phyloP scores from a whole-genome alignment of 2,888 invertebrate species.

The Caenorhabditis auriculariae region DNA sequence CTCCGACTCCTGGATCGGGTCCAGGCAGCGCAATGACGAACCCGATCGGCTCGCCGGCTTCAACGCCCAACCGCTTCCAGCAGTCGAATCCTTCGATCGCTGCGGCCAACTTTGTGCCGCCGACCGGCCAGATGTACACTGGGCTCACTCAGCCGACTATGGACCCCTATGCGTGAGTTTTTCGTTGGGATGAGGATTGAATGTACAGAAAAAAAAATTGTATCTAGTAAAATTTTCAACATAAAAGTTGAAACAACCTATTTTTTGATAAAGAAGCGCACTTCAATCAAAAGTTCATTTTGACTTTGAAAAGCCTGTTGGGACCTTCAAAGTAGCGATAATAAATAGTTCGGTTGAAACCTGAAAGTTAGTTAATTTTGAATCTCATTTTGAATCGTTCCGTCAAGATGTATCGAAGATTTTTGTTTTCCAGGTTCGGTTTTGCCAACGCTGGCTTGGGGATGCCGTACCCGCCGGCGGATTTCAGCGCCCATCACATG shows the following conservation, averaged over 20 bases:
- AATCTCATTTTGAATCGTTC: not conserved
- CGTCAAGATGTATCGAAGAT: not conserved
- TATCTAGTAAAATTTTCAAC: too few relatives aligned
- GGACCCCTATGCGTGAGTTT: conserved; percentile 53
- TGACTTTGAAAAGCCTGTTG: too few relatives aligned
- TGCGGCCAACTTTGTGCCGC: conserved; percentile 41
- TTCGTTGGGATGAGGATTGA: not conserved
- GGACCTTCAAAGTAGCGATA: too few relatives aligned
- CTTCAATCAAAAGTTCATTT: too few relatives aligned
- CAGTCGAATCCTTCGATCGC: conserved; percentile 14
- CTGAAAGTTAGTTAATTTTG: too few relatives aligned
- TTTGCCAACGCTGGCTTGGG: conserved; percentile 41
- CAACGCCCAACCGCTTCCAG: conserved; percentile 35
- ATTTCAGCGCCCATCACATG: conserved; percentile 55
- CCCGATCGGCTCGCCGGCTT: conserved; percentile 39
- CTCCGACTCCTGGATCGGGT: conserved; percentile 39
- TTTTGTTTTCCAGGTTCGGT: conserved; percentile 33
- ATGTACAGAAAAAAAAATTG: not conserved
- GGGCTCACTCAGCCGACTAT: conserved; percentile 42
- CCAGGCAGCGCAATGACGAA: conserved; percentile 33
- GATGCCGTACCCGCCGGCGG: conserved; percentile 41
- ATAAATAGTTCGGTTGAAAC: too few relatives aligned
- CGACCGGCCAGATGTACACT: conserved; percentile 46
- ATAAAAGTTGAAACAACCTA: too few relatives aligned
- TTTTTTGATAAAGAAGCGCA: too few relatives aligned